Conservation (phyloP, 2,888 invertebrate genomes). For the Sussaba pulchella region DNA sequence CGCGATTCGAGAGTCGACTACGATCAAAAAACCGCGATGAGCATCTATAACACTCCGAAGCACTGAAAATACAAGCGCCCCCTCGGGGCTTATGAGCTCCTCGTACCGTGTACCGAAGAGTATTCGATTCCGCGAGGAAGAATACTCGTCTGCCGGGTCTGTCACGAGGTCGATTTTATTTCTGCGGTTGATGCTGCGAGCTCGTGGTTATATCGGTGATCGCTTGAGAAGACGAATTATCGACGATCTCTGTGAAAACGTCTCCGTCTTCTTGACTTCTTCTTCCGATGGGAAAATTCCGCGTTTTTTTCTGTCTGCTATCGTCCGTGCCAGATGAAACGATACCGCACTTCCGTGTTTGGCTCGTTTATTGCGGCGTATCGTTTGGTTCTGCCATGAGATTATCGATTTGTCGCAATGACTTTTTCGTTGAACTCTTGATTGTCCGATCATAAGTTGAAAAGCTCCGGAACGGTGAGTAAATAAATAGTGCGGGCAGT, state of each 20-base stretch:
- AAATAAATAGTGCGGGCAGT: slow-evolving; percentile 1
- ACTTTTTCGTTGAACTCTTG: neutral
- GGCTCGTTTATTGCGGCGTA: slow-evolving; percentile 43
- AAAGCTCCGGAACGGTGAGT: neutral
- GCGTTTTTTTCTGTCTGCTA: neutral
- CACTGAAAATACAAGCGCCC: slow-evolving; percentile 44
- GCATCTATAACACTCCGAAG: slow-evolving; percentile 4
- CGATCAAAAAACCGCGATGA: slow-evolving; percentile 40
- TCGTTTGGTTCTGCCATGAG: slow-evolving; percentile 17
- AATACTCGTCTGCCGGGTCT: slow-evolving; percentile 26
- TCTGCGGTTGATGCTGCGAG: slow-evolving; percentile 75
- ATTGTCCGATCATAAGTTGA: neutral
- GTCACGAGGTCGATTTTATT: slow-evolving; percentile 53
- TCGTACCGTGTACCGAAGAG: slow-evolving; percentile 25
- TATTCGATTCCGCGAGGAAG: slow-evolving; percentile 32
- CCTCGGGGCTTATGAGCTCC: slow-evolving; percentile 49
- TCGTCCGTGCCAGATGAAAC: slow-evolving; percentile 20
- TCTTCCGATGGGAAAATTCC: slow-evolving; percentile 57
- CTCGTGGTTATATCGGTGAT: slow-evolving; percentile 73
- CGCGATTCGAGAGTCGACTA: no score
- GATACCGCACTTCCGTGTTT: slow-evolving; percentile 59
- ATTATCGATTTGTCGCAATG: neutral
- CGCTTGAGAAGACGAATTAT: slow-evolving; percentile 67
- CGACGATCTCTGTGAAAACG: slow-evolving; percentile 36
- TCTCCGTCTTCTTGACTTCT: slow-evolving; percentile 23